Evolutionary conservation across 2,797 vertebrate species (phyloP), one percentile per base, ranked within the genome.

Genomic region (Xenentodon cancila): DNA sequence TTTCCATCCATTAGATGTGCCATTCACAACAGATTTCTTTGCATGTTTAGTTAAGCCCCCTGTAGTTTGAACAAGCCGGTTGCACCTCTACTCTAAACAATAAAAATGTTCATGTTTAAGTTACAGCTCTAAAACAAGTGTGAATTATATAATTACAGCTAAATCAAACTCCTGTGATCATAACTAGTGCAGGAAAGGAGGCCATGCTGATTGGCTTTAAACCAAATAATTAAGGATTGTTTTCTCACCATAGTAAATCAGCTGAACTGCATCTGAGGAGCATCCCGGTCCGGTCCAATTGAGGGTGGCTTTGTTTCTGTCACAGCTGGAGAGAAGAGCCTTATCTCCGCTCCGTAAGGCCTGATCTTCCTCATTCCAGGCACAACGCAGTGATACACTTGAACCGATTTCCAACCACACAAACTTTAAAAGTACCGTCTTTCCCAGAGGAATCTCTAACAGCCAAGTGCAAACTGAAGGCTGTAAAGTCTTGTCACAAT

Each of bases 161-260:
- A 52, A 49, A 72, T 71, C 16, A 64, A 46, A 53, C 37, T 63
- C 81, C 49, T 32, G 37, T 85, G 81, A 84, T 75, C 43, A 12
- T 47, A 50, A 49, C 48, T 45, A 46, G 25, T 9, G 12, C 25
- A 56, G 44, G 19, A 19, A 22, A 58, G 50, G 13, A 56, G 30
- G 53, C 32, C 19, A 32, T 8, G 7, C 20, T 22, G 17, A 69
- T 32, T 53, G 25, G 59, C 63, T 80, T 56, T 1, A 34, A 78
- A 64, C 21, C 7, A 40, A 13, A 58, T 64, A 79, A 67, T 19
- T 43, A 7, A 30, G 48, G 69, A 40, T 63, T 9, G 13, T 22
- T 63, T 72, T 59, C 83, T 86, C 77, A 91, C 90, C 87, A 40
- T 59, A 21, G 75, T 91, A 92, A 45, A 53, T 77, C 59, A 92